Base-by-base conservation (phyloP, 2,797 vertebrate species). In the Acrossocheilus wenchowensis region DNA sequence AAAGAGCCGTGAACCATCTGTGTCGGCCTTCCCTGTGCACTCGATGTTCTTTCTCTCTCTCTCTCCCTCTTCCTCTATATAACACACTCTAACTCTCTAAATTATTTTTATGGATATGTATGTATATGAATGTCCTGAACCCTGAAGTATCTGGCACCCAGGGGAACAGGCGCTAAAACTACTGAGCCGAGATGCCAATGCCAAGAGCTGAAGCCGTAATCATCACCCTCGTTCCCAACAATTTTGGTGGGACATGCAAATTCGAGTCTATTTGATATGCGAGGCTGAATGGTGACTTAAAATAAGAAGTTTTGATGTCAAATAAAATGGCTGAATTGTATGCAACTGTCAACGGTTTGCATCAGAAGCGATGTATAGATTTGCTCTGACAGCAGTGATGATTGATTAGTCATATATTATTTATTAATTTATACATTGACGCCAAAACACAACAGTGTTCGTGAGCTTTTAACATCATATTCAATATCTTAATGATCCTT, bases 191-290 rank as follows among this genome's bases (percentile, higher is more conserved):
- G 73, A 89, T 41, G 36, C 30, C 36, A 41, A n/a, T 21, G 74
- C 69, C 43, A 57, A 83, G 80, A 86, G 69, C 52, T 21, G 14
- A 60, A 54, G 12, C 9, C 4, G 9, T 81, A 88, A 87, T 89
- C 72, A 87, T 69, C 77, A 48, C 6, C 60, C 72, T 89, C 86
- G 45, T 69, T 86, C 71, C 43, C 60, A 64, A 64, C 81, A 21
- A 81, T 87, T 83, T 64, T 64, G 30, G 69, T 77, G 82, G 26
- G 85, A 57, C 74, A 83, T 88, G 80, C 79, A 88, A 87, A 88
- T 87, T 71, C 43, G 8, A 73, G 39, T 15, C 71, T 64, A 72
- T 81, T 84, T 84, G 12, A 36, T 50, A 82, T 85, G 78, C 5
- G 0, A 68, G 5, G 5, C 66, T 71, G 79, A 68, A 57, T 60